Base-by-base conservation (phyloP, 2,888 invertebrate species). In the Dyspetes luteomarginatus region DNA sequence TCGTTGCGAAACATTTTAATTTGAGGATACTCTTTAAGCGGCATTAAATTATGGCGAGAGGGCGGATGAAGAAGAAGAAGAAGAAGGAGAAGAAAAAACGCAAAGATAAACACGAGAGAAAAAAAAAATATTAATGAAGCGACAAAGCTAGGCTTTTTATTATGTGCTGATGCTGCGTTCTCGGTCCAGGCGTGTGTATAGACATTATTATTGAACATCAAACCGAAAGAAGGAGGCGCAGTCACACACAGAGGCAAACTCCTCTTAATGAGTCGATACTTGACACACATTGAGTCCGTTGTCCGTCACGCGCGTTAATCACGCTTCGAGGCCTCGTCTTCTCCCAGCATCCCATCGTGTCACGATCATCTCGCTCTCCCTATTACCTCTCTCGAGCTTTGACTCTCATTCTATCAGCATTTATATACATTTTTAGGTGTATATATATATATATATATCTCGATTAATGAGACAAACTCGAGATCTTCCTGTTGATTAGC, bases 61-160 rank as follows among this genome's bases (percentile, higher is more conserved):
- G 45, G 30, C n/a, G n/a, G n/a, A n/a, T n/a, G n/a, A n/a, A n/a
- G n/a, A n/a, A n/a, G n/a, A n/a, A n/a, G n/a, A n/a, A n/a, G n/a
- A n/a, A 30, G 22, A n/a, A 60, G 43, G 30, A 58, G 45, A 81
- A 84, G 80, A 84, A 83, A 84, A 87, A 84, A 85, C 74, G 72
- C 78, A 78, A 22, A 65, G 12, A 64, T 67, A 84, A 64, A 12
- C 45, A 45, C 5, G 58, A 60, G 75, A 81, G 45, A 64, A 28
- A 65, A 84, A 84, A 82, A 78, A 81, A 79, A 81, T n/a, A n/a
- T n/a, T 84, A 22, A 69, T 15, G 52, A 62, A 50, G 30, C 56
- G 74, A 72, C 67, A 30, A 52, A 60, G 43, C 41, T 17, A 43
- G 41, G 30, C 7, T 36, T 36, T 36, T 36, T 9, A 36, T n/a